Base-by-base conservation (phyloP, 1,140 invertebrate genomes). In the Solen grandis region DNA sequence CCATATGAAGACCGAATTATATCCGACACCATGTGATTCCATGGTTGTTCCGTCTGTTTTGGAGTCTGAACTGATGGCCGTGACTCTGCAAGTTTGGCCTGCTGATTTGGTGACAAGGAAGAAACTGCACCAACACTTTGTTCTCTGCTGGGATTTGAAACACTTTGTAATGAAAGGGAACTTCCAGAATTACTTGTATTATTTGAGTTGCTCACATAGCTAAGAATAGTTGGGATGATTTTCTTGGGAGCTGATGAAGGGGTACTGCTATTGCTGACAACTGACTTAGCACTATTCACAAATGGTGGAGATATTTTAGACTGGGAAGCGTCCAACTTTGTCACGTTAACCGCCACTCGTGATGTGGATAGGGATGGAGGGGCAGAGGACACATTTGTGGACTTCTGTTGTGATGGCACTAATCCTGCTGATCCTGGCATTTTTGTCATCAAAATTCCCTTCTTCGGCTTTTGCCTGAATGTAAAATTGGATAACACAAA, bases 391-490 rank as follows among this genome's bases (percentile, higher is more conserved):
- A n/a, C n/a, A n/a, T n/a, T n/a, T n/a, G n/a, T n/a, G n/a, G n/a
- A n/a, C n/a, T n/a, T n/a, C n/a, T n/a, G n/a, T n/a, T n/a, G n/a
- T n/a, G n/a, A n/a, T n/a, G n/a, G n/a, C n/a, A n/a, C n/a, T n/a
- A n/a, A n/a, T n/a, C n/a, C n/a, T n/a, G n/a, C 16, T 76, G 1
- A 22, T 33, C 14, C 22, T 50, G 19, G 14, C 10, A 57, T 46
- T 54, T 75, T 75, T 75, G 0, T 50, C 57, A 31, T 27, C n/a
- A 63, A 19, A 33, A 22, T n/a, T 25, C 27, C 41, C 38, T 55
- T 87, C 78, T 85, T 90, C 22, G 82, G 72, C 52, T 87, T 86
- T 72, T 84, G 81, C 31, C 87, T 89, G 76, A 2, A 81, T 79
- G 22, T 38, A 52, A 31, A 76, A 54, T 41, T n/a, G n/a, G n/a